These are phyloP conservation scores for Apus apus DNA, from an alignment of 2,113 vertebrate genomes.

Conservation along the genomic window DNA sequence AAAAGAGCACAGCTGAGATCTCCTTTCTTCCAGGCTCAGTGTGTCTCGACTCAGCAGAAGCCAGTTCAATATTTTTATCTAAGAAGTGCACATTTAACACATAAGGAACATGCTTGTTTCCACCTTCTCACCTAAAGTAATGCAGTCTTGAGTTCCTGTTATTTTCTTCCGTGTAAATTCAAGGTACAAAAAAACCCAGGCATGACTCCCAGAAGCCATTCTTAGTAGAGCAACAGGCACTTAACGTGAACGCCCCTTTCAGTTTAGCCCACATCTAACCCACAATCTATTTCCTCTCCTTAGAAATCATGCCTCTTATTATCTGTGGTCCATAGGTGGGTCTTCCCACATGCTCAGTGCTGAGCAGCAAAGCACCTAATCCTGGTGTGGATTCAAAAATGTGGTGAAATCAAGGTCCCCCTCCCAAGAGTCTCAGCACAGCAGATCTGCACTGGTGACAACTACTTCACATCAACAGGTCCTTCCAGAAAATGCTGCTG, in stretches of 20 bases:
- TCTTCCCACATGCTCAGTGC: accelerated
- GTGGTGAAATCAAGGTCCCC: not conserved
- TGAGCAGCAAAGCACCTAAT: not conserved
- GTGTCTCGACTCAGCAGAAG: not conserved
- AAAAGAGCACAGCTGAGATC: not conserved
- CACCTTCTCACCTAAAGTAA: not conserved
- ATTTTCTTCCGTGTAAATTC: not conserved
- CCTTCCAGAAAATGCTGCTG: not conserved
- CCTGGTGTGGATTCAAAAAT: not conserved
- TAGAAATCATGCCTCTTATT: not conserved
- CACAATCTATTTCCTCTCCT: not conserved
- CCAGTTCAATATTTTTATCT: not conserved
- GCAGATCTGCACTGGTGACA: not conserved
- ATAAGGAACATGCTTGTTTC: not conserved
- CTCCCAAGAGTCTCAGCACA: not conserved
- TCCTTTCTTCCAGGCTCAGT: not conserved
- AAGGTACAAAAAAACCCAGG: not conserved
- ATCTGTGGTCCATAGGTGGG: not conserved
- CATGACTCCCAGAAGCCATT: not conserved
- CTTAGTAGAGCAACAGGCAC: not conserved
- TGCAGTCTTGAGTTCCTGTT: not conserved
- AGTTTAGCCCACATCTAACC: not conserved
- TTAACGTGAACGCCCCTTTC: not conserved
- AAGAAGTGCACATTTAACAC: not conserved
- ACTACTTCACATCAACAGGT: not conserved